Base-by-base conservation (phyloP, 2,888 invertebrate species). In the Tolmerus cingulatus region DNA sequence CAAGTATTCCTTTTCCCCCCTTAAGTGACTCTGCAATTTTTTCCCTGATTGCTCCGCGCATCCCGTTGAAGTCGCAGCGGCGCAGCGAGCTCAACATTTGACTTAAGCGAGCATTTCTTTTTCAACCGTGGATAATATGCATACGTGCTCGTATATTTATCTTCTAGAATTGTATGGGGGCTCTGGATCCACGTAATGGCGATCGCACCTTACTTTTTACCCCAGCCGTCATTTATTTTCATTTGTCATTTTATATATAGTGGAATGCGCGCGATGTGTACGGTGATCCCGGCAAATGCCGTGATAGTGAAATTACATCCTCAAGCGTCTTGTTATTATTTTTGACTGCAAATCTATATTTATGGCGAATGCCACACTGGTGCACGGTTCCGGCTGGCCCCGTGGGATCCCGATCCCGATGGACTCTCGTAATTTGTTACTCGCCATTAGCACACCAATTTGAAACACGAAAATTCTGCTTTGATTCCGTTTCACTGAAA, bases 71-170 rank as follows among this genome's bases (percentile, higher is more conserved):
- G 66, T 19, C 19, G 82, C 43, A 43, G 43, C 43, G 4, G 76
- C 23, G 76, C 37, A 19, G 16, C 37, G 76, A 74, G 34, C 12
- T 27, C 82, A 74, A 27, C 74, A 74, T 86, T 76, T 55, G 86
- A 77, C 78, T 78, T 81, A 82, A 82, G 74, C 87, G 81, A 43
- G 66, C 81, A 82, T 87, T 87, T 87, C 82, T 37, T 87, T 87
- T 87, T 87, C 74, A 82, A 87, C 87, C 87, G 87, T 87, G 74
- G 87, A 87, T 82, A 87, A 87, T 87, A 82, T 82, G 81, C 87
- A 87, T 82, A 87, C 82, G 87, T 87, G 81, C 82, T 87, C 76
- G 82, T 55, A 82, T 82, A 82, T 87, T 79, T 79, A 79, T 86
- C 79, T 74, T 66, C 55, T 74, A 74, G 43, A 85, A 74, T 74